Percentiles rank a stretch among this genome's conserved stretches.
Conservation (phyloP, 2,113 vertebrate species). For the Psilopsiagon aymara region DNA sequence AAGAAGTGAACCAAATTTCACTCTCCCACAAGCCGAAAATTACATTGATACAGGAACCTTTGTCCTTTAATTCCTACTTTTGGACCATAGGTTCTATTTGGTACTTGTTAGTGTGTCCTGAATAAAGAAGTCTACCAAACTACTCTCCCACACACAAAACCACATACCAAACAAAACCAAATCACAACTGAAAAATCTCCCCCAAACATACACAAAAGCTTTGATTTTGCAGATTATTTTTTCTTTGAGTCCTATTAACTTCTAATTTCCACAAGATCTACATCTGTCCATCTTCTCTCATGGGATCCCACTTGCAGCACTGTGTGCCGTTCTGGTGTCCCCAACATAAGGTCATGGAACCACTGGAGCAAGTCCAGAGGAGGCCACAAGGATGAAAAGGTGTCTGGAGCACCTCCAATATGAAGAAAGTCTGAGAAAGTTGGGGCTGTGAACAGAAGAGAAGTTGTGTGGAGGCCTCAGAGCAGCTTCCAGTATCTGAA, state of each 20-base stretch:
- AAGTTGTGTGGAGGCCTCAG: background rate
- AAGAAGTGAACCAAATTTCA: background rate
- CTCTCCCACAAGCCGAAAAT: background rate
- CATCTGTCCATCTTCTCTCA: background rate
- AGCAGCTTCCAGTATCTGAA: background rate
- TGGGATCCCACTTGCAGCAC: background rate
- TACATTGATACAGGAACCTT: background rate
- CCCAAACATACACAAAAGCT: background rate
- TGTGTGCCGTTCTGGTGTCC: background rate
- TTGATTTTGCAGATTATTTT: background rate
- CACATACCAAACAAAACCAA: background rate
- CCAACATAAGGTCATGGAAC: background rate
- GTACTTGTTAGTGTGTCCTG: background rate
- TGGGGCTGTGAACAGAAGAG: background rate
- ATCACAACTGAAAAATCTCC: background rate
- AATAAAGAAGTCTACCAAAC: background rate
- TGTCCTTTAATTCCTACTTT: background rate
- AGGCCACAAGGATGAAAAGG: background rate
- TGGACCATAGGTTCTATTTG: background rate
- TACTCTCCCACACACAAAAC: background rate
- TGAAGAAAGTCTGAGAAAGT: background rate
- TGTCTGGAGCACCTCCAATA: background rate
- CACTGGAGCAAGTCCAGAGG: background rate
- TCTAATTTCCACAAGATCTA: background rate
- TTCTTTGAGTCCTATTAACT: background rate